Evolutionary conservation across 2,888 invertebrate species (phyloP), one percentile per base, ranked within the genome.

Genomic region (Ceramica pisi): DNA sequence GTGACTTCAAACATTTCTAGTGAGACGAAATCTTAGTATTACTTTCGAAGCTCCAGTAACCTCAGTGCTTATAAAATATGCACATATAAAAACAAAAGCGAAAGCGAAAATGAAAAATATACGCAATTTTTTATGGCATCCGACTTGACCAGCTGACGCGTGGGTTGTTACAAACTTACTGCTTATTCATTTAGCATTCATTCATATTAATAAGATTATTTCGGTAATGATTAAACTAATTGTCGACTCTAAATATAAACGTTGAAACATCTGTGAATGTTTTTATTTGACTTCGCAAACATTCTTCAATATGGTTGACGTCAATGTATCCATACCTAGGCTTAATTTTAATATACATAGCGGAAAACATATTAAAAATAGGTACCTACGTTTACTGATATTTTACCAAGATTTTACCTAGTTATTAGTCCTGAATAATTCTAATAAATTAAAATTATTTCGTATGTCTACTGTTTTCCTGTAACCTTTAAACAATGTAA

Each of bases 51-150:
- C 59, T 80, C 65, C 44, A 75, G n/a, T 73, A 74, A 76, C 31
- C 60, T 51, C 26, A 48, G 44, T 63, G 12, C 50, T 55, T 51
- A 48, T 62, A 41, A 62, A 81, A 69, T 70, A 65, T 77, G 61
- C 41, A 61, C 80, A 73, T 79, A 51, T n/a, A 65, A 55, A 55
- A 75, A 35, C 51, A 76, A 75, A 76, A 81, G n/a, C 26, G 59
- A 81, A 77, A 81, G 77, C 2, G 53, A 81, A 70, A 76, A 19
- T 57, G 19, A 48, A 35, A 38, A 46, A 46, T 12, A 46, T 16
- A 44, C 14, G 23, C 51, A 46, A 51, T 14, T 68, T 48, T 65
- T 75, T 38, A 56, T 12, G 12, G 8, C 21, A 21, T 44, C 12
- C 12, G 56, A 51, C 61, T 53, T 55, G 1, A 46, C 16, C 38